Evolutionary conservation across 2,888 invertebrate species (phyloP).

Genomic region (Ophion ventricosus): DNA sequence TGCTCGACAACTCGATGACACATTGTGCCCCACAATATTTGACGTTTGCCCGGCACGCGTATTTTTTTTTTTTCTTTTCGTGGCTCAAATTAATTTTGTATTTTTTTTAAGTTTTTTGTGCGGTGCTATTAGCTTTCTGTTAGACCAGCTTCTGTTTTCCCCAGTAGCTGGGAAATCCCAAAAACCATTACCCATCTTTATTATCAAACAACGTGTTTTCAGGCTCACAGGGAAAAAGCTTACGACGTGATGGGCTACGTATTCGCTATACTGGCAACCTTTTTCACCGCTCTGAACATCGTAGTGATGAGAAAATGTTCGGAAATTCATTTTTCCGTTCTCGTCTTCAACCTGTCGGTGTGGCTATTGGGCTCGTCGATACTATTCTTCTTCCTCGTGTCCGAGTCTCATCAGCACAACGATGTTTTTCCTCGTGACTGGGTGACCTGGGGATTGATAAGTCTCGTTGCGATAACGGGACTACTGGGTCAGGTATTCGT

Average conservation of each 20-base stretch:
- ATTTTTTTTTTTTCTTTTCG: too few relatives aligned
- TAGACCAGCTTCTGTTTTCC: too few relatives aligned
- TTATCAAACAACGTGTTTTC: constrained; percentile 41
- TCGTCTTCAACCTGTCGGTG: constrained; percentile 82
- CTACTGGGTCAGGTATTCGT: constrained; percentile 83
- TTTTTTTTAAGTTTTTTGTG: not conserved
- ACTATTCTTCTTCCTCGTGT: constrained; percentile 76
- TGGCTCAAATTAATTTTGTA: too few relatives aligned
- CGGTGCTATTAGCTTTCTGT: too few relatives aligned
- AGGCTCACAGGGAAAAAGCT: constrained; percentile 74
- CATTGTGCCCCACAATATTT: too few relatives aligned
- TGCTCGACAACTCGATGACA: too few relatives aligned
- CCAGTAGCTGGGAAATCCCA: too few relatives aligned
- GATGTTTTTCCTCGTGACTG: constrained; percentile 74
- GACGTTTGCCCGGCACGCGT: too few relatives aligned
- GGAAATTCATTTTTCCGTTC: constrained; percentile 83
- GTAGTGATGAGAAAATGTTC: constrained; percentile 84
- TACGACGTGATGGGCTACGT: constrained; percentile 83
- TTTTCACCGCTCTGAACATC: constrained; percentile 84
- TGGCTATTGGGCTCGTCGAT: constrained; percentile 81
- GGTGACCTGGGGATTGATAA: constrained; percentile 78
- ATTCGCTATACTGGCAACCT: constrained; percentile 82
- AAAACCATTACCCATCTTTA: not conserved
- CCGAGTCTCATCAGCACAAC: constrained; percentile 72
- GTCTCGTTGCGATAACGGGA: constrained; percentile 80